Base-by-base conservation (phyloP, 2,888 invertebrate genomes). In the Norana najaformis region DNA sequence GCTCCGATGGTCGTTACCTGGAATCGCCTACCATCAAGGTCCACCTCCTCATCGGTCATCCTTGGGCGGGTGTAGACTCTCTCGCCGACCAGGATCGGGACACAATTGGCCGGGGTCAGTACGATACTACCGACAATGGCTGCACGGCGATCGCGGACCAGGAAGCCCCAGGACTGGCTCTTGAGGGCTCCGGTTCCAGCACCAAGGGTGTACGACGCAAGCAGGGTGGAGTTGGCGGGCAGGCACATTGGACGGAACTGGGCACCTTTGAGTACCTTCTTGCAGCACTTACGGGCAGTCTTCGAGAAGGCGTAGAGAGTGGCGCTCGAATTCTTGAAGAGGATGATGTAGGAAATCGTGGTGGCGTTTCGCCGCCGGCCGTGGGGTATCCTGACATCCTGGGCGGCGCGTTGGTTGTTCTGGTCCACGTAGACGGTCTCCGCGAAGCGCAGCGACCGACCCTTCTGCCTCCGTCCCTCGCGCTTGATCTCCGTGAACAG, bases 391-490 rank as follows among this genome's bases (percentile, higher is more conserved):
- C 14, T 23, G 1, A 85, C 36, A 23, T 85, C 85, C 18, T 4
- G 23, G n/a, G 88, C 88, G 1, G 38, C 14, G 16, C 88, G 39
- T 37, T 39, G 34, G 39, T 88, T 88, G 41, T 38, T 37, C 88
- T 88, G 41, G 35, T 88, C 88, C 13, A 88, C 88, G 47, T 41
- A 88, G 39, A 39, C 88, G 13, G 41, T 39, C 88, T 39, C 47
- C 41, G 88, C 23, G 85, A 85, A 37, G 85, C 85, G 85, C 18
- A 85, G 35, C 36, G 37, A 1, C 4, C 85, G 85, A 11, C 38
- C 30, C 88, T 34, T 0, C 39, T 34, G 41, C 41, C 37, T 39
- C 30, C 88, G 16, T 34, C 88, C 89, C 89, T 89, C 35, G 30
- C 37, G 36, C 30, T 23, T 37, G 13, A 37, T 13, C 69, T 47